A percentile compares a stretch with the other conserved stretches of the same genome.
phyloP scores from a whole-genome alignment of 2,113 vertebrate species.

The Sisor rabdophorus region DNA sequence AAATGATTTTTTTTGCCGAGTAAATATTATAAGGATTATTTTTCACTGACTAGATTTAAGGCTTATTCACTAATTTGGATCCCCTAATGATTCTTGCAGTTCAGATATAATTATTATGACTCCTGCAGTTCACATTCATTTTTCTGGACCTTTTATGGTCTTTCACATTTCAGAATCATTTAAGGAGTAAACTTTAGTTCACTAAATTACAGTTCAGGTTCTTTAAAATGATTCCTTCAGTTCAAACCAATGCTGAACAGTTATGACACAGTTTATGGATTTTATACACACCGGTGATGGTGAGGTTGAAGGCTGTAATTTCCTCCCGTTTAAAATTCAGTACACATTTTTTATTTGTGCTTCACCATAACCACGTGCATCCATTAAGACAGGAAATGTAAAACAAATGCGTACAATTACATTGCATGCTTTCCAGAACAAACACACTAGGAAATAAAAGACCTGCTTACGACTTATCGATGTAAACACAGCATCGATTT shows the following conservation, averaged over 20 bases:
- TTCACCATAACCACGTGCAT: background rate
- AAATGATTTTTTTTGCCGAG: no score
- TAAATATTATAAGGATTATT: no score
- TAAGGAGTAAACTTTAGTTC: no score
- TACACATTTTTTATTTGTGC: background rate
- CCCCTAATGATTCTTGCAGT: no score
- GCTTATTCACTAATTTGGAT: no score
- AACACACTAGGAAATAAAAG: slow-evolving; percentile 12
- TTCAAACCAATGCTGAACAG: background rate
- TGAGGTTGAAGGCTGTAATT: background rate
- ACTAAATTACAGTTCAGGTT: background rate
- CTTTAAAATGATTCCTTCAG: background rate
- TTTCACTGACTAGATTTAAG: no score
- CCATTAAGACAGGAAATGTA: slow-evolving; percentile 12
- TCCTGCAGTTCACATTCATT: no score
- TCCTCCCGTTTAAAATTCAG: background rate
- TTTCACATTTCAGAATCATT: no score
- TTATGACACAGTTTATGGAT: background rate
- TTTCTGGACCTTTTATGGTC: no score
- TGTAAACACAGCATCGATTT: slow-evolving; percentile 14
- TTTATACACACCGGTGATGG: background rate
- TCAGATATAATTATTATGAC: no score
- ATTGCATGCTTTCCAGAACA: background rate
- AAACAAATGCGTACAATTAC: slow-evolving; percentile 9
- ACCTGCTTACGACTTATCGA: background rate